Base-by-base conservation (phyloP, 2,113 vertebrate species). In the Oncorhynchus tshawytscha region DNA sequence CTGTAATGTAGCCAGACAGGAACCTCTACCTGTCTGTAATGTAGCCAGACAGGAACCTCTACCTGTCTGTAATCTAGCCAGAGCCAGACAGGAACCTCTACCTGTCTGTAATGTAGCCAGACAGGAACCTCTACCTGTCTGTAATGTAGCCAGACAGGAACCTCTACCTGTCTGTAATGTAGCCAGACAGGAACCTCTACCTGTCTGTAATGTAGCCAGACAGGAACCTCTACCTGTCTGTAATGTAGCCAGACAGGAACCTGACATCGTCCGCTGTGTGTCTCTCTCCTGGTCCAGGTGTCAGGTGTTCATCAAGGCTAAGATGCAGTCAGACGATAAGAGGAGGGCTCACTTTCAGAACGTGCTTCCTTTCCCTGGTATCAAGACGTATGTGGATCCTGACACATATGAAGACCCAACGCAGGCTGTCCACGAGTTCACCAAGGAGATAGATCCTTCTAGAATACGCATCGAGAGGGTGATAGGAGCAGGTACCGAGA, bases 251-350 rank as follows among this genome's bases (percentile, higher is more conserved):
- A 39, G 34, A 39, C 34, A 39, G 34, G 34, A 68, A 57, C 3
- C 80, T 78, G 4, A 45, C 39, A 0, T 45, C 0, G 39, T 45
- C 39, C 39, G 11, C 9, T 45, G 39, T 45, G 39, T 45, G 39
- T 45, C 8, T 45, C 39, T 75, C 48, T 81, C 5, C 49, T 82
- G 27, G 84, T 83, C 34, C 94, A 99, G 97, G 88, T 99, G 97
- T 90, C 97, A 98, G 27, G 96, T 96, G 85, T 99, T 98, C 85
- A 98, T 99, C 87, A 99, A 99, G 87, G 95, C 97, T 80, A 97
- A 97, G 91, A 97, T 99, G 95, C 98, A 98, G 91, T 98, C 97
- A 72, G 96, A 98, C 85, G 97, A 98, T 87, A 98, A 97, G 90
- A 96, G 96, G 87, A 95, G 96, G 86, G 93, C 94, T 71, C 94